Conservation (phyloP, 2,113 vertebrate genomes). For the Aramus guarauna region DNA sequence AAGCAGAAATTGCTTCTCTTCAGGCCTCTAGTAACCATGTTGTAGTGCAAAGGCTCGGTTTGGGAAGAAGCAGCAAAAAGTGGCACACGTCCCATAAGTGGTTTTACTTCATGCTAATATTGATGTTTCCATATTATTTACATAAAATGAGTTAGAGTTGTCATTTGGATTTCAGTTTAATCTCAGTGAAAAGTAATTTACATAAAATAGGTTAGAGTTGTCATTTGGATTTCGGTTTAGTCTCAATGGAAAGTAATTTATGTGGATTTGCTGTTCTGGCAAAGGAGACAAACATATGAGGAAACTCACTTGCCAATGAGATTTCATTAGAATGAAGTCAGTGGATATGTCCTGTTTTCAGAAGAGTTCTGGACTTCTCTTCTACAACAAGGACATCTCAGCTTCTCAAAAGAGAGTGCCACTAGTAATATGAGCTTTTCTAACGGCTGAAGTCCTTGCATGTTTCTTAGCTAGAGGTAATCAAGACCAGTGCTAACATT, state of each 20-base stretch:
- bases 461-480: background rate
- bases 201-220: background rate
- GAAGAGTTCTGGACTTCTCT: background rate
- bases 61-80: background rate
- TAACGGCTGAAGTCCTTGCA: background rate
- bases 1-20: background rate
- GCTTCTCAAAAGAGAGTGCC: background rate
- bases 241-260: constrained; percentile 2
- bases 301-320: background rate
- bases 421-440: background rate
- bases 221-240: constrained; percentile 1
- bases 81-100: background rate
- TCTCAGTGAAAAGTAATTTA: constrained; percentile 9
- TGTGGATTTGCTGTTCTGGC: background rate
- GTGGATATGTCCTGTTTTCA: background rate
- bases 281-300: background rate
- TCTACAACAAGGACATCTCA: background rate
- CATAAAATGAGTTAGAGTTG: background rate
- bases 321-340: background rate
- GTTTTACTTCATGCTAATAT: background rate
- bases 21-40: background rate
- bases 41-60: background rate
- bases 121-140: background rate
- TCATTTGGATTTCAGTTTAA: constrained; percentile 7
- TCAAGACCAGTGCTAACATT: background rate